Conservation (phyloP, 2,113 vertebrate genomes). For the Vireo altiloquus region DNA sequence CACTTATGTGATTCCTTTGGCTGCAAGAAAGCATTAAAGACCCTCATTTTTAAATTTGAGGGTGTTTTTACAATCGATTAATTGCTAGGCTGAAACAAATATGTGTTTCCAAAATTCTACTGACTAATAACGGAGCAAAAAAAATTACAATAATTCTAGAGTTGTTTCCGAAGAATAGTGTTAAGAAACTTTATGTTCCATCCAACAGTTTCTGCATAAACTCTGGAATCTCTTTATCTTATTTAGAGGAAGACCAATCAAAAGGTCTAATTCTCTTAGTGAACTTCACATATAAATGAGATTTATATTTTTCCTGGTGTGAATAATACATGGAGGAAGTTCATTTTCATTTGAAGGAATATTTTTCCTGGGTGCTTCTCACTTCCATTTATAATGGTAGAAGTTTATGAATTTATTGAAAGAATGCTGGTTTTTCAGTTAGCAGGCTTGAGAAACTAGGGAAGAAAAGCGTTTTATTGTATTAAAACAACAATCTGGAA, state of each 20-base stretch:
- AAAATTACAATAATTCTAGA: not conserved
- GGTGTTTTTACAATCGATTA: not conserved
- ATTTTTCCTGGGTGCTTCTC: not conserved
- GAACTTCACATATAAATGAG: not conserved
- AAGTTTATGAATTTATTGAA: not conserved
- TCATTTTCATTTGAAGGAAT: not conserved
- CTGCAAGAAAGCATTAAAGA: not conserved
- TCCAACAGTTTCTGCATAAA: not conserved
- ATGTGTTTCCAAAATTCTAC: not conserved
- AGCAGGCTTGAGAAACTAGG: not conserved
- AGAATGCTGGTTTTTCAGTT: not conserved
- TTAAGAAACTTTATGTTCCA: not conserved
- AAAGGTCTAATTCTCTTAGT: not conserved
- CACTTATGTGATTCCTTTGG: not conserved
- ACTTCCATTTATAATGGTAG: not conserved
- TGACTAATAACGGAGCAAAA: not conserved
- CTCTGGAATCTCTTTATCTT: not conserved
- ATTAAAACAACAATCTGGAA: not conserved
- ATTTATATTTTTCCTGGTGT: not conserved
- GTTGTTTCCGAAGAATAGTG: not conserved
- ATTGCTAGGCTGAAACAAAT: not conserved
- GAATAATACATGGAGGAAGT: not conserved
- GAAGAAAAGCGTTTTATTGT: not conserved
- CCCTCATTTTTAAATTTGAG: not conserved
- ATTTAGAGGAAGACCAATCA: not conserved